Percentiles rank a stretch among this genome's conserved stretches.
These are phyloP conservation scores for Tragelaphus scriptus DNA, from an alignment of 2,113 vertebrate genomes.

Conservation along the genomic window DNA sequence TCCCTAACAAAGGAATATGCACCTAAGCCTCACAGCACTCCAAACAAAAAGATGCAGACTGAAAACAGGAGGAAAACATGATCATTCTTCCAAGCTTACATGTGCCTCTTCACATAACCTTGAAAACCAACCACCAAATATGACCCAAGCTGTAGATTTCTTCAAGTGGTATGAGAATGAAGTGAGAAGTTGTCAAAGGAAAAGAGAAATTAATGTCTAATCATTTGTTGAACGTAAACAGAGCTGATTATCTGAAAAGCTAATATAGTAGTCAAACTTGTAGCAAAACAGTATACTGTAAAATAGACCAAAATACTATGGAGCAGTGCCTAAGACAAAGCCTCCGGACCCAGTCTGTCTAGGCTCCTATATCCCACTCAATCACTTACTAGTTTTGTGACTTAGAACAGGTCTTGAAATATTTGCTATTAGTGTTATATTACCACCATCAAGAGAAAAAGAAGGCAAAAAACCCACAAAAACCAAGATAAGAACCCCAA, in stretches of 20 bases:
- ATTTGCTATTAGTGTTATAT: neutral
- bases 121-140: neutral
- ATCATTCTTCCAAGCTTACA: neutral
- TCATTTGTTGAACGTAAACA: neutral
- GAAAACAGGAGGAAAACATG: neutral
- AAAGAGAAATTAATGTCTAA: neutral
- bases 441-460: neutral
- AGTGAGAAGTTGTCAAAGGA: neutral
- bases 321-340: neutral
- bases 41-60: neutral
- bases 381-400: neutral
- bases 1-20: neutral
- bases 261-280: neutral
- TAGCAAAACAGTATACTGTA: neutral
- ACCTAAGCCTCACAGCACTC: neutral
- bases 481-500: neutral
- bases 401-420: constrained; percentile 12
- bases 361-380: neutral
- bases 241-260: neutral
- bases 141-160: neutral
- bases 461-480: neutral
- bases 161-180: neutral
- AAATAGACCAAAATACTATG: neutral
- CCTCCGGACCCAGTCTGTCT: neutral
- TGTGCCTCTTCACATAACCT: neutral